Evolutionary conservation across 2,113 vertebrate genomes (phyloP), one percentile per base, ranked within the genome.

Genomic region (Lathamus discolor): DNA sequence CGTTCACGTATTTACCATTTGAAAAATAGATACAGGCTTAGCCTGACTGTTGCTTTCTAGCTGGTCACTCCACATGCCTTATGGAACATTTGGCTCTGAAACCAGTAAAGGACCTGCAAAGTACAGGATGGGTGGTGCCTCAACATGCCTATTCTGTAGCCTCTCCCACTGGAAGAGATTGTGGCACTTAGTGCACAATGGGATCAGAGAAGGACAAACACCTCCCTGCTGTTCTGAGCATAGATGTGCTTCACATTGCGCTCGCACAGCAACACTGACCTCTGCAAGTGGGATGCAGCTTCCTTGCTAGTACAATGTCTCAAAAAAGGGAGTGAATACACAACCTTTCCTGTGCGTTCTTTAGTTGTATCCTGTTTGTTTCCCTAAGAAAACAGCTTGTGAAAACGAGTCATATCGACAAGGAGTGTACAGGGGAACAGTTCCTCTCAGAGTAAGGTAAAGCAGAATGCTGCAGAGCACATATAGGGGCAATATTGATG

Each of bases 61-160:
- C 51, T 90, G 46, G 43, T 29, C n/a, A 17, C 31, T 83, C 51
- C 29, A 73, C 59, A 70, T 33, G 27, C 83, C 24, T 88, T 64
- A 66, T 0, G 20, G 80, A 87, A 94, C n/a, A 70, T 77, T 77
- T 77, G 79, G 67, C 55, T 82, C 81, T 41, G 31, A 68, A 69
- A 79, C 69, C 25, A 88, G 19, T 28, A 82, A 62, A 93, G 80
- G 73, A 79, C 70, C 57, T 59, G 59, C 59, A 49, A 79, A 77
- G 39, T 20, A 88, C 90, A 96, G 76, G 80, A 93, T 79, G 46
- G 51, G 76, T 89, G 77, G 25, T 64, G 29, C 54, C 29, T 79
- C 61, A 63, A 28, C 41, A 54, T 13, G 23, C 18, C 78, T 52
- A 8, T 57, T 93, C 57, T 91, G 59, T 27, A 70, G 18, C 61